These are phyloP conservation scores for Bos indicus DNA, from an alignment of 2,113 vertebrate species.

Conservation along the genomic window DNA sequence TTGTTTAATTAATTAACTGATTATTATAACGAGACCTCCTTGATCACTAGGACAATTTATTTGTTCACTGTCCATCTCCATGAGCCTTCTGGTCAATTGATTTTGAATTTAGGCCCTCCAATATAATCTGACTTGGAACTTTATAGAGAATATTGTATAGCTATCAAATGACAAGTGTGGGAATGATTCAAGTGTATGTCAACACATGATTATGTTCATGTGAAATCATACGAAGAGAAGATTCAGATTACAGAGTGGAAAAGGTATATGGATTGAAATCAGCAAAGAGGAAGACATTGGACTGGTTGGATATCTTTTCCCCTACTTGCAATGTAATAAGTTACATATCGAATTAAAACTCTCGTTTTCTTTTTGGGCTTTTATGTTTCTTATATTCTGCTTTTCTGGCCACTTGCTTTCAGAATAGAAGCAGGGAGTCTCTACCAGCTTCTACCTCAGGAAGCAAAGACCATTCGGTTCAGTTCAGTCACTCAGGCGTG, in stretches of 20 bases:
- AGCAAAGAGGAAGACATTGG: background rate
- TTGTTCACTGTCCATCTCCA: background rate
- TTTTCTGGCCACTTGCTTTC: background rate
- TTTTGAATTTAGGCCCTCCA: background rate
- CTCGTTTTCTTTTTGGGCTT: background rate
- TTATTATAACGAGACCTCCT: background rate
- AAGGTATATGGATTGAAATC: background rate
- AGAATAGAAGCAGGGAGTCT: background rate
- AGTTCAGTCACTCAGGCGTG: no score
- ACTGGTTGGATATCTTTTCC: background rate
- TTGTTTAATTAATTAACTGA: conserved; percentile 34
- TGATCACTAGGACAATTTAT: background rate
- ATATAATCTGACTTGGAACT: background rate
- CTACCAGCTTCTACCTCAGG: background rate
- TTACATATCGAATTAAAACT: background rate
- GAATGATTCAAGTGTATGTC: background rate
- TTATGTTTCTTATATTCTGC: background rate
- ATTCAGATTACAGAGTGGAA: background rate
- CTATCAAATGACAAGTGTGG: background rate
- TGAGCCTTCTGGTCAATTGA: conserved; percentile 12
- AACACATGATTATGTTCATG: background rate
- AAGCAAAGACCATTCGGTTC: background rate
- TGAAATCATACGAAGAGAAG: background rate
- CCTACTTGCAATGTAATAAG: background rate
- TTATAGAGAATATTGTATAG: background rate